Base-by-base conservation (phyloP, 2,888 invertebrate species). In the Callosobruchus maculatus region DNA sequence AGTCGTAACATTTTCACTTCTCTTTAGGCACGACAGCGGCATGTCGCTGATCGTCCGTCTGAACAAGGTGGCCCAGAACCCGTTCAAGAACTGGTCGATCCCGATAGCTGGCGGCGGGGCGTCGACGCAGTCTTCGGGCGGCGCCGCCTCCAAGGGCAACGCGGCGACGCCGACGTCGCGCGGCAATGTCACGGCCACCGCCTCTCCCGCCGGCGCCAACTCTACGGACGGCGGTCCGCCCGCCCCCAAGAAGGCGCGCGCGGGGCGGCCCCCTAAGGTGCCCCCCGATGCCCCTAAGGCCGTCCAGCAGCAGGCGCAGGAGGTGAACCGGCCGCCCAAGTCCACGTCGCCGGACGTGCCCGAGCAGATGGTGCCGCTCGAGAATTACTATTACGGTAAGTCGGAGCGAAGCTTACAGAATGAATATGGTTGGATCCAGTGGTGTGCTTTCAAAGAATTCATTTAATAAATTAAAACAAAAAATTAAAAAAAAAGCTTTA, bases 61-160 rank as follows among this genome's bases (percentile, higher is more conserved):
- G 72, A 92, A 92, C 84, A 92, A 92, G 86, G 92, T 89, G 85
- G 89, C 92, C 3, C 88, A 90, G 0, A 92, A 93, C 87, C 93
- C 93, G 0, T 93, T 93, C 80, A 89, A 90, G 78, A 90, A 91
- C 81, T 93, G 93, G 92, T 88, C 67, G n/a, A 79, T 85, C n/a
- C 76, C 75, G 0, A n/a, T 22, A 13, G 7, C 70, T 0, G 22
- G 20, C 20, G 22, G 3, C 21, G 22, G 4, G 9, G 20, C 71
- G 18, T 7, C 21, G 9, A n/a, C 21, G 20, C 21, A 7, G 22
- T 9, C 21, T 2, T 9, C 66, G 9, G n/a, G n/a, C n/a, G n/a
- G n/a, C n/a, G 49, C 49, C 18, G 3, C 4, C 20, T 21, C 22
- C 18, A n/a, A n/a, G n/a, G n/a, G n/a, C n/a, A n/a, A n/a, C n/a